phyloP scores from a whole-genome alignment of 2,797 vertebrate species.

The Peromyscus melanophrys region DNA sequence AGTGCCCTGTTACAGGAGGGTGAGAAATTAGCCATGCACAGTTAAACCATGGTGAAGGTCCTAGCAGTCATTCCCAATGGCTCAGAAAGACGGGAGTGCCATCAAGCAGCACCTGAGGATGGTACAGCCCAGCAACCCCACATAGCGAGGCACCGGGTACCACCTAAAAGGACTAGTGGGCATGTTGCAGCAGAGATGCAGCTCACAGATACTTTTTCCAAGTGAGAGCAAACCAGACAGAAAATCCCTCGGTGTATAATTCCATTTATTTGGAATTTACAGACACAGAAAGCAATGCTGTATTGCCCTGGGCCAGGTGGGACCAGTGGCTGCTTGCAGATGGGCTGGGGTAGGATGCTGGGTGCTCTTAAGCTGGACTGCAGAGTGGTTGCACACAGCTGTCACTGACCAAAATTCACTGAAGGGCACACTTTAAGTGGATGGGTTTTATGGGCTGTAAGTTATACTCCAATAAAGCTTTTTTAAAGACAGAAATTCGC shows the following conservation, averaged over 20 bases:
- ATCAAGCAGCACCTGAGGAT: not conserved
- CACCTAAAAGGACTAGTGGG: not conserved
- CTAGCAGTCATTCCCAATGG: fast-evolving
- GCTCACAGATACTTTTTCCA: not conserved
- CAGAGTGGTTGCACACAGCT: fast-evolving
- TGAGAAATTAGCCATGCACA: not conserved
- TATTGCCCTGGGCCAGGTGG: not conserved
- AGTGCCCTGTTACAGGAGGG: not conserved
- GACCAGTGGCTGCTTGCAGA: not conserved
- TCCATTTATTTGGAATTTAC: not conserved
- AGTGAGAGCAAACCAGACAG: not conserved
- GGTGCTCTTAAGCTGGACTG: not conserved
- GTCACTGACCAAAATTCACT: fast-evolving
- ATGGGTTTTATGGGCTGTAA: not conserved
- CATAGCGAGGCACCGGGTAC: too few relatives aligned
- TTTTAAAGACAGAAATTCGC: not conserved
- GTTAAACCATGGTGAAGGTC: fast-evolving
- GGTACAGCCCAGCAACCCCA: not conserved
- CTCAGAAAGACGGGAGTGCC: fast-evolving
- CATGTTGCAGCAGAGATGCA: too few relatives aligned
- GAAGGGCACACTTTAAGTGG: fast-evolving
- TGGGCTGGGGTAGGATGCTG: too few relatives aligned
- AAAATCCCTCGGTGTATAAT: fast-evolving
- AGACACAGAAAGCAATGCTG: not conserved
- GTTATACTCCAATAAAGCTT: not conserved